Base-by-base conservation (phyloP, 2,888 invertebrate genomes). In the Xanthia togata region DNA sequence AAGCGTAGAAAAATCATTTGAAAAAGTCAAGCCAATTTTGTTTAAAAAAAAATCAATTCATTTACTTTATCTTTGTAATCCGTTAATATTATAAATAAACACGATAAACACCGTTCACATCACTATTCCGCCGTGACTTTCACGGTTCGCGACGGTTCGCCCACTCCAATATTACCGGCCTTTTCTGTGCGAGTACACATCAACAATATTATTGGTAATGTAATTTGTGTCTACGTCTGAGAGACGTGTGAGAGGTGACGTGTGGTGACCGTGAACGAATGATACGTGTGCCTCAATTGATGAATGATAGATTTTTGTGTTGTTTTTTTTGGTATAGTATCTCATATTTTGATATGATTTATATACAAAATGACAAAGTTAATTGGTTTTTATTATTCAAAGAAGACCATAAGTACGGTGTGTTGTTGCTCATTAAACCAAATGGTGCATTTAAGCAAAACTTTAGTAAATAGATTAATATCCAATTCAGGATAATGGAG, bases 201-300 rank as follows among this genome's bases (percentile, higher is more conserved):
- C 87, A 88, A 90, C 90, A 90, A 90, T 92, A 90, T 91, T 91
- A 91, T 90, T 89, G 82, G 90, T 89, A 91, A 91, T 92, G 90
- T 91, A 90, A 92, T 92, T 92, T 91, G 89, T 90, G 81, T 88
- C 86, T 87, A 73, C 57, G 71, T 63, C 44, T 72, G 65, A 70
- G 63, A 59, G 55, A 57, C 23, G 50, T 44, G 62, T 38, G 60
- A 47, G 70, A 64, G 31, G 31, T 55, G 60, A 76, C 59, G 69
- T 57, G n/a, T 69, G 59, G 57, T 80, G 71, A 62, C 71, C 71
- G 60, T 77, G 38, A 50, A 64, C 44, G 70, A 35, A 86, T 79
- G 69, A 86, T 35, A 60, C 26, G 69, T 69, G 74, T 68, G 57
- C 71, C 53, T 41, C n/a, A 79, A 73, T 71, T 83, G 83, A 71